A percentile compares a stretch with the other conserved stretches of the same genome.
These are phyloP conservation scores for Lophius piscatorius DNA, from an alignment of 2,113 vertebrate species.

Conservation along the genomic window DNA sequence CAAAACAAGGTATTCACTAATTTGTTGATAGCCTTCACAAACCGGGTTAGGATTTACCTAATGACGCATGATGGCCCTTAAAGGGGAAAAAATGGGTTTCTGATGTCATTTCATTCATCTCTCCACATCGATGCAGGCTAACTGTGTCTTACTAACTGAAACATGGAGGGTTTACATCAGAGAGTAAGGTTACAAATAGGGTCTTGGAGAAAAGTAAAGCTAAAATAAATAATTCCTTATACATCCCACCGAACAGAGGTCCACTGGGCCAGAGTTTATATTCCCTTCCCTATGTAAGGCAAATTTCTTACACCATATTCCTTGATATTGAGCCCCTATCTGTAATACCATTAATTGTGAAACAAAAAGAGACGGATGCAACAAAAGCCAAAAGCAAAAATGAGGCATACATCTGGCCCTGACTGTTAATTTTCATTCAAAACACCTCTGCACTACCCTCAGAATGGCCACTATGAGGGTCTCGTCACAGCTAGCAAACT, in stretches of 20 bases:
- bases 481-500: constrained; percentile 71
- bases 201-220: constrained; percentile 11
- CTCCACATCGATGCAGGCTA: constrained; percentile 38
- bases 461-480: constrained; percentile 71
- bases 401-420: constrained; percentile 59
- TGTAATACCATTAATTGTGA: constrained; percentile 41
- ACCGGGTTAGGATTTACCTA: constrained; percentile 67
- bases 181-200: constrained; percentile 36
- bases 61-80: constrained; percentile 69
- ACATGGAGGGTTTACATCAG: constrained; percentile 44
- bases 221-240: constrained; percentile 37
- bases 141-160: constrained; percentile 50
- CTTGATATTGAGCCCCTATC: constrained; percentile 57
- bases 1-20: constrained; percentile 79
- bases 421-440: constrained; percentile 60
- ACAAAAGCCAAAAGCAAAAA: constrained; percentile 52
- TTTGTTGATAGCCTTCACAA: constrained; percentile 73
- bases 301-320: constrained; percentile 42
- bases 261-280: constrained; percentile 16
- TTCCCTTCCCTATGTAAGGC: constrained; percentile 34
- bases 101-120: constrained; percentile 55
- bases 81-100: constrained; percentile 60
- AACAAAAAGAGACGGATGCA: constrained; percentile 35
- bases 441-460: constrained; percentile 47
- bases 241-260: constrained; percentile 17